phyloP scores from a whole-genome alignment of 2,888 invertebrate genomes.

The Bellardia bayeri region DNA sequence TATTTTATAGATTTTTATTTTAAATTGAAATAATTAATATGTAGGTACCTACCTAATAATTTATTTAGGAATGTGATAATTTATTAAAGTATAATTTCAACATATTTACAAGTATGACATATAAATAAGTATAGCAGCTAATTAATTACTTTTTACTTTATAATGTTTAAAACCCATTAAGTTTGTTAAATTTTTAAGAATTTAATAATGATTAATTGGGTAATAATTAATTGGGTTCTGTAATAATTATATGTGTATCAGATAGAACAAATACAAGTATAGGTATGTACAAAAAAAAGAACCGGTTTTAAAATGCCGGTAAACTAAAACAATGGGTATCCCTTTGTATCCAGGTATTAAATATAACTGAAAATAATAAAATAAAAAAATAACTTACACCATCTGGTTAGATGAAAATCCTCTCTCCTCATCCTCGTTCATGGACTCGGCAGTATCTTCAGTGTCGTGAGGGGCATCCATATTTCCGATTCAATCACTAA shows the following conservation, averaged over 20 bases:
- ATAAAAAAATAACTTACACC: constrained; percentile 65
- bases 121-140: too few species aligned
- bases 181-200: too few species aligned
- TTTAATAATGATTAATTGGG: background rate
- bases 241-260: background rate
- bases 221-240: background rate
- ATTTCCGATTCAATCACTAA: constrained; percentile 37
- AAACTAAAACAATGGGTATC: background rate
- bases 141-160: too few species aligned
- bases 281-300: constrained; percentile 5
- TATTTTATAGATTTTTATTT: too few species aligned
- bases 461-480: constrained; percentile 62
- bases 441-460: constrained; percentile 67
- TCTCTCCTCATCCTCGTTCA: constrained; percentile 71
- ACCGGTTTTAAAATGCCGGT: constrained; percentile 53
- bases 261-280: background rate
- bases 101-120: too few species aligned
- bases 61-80: too few species aligned
- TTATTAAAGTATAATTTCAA: too few species aligned
- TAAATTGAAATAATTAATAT: too few species aligned
- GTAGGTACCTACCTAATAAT: too few species aligned
- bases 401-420: constrained; percentile 69
- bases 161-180: too few species aligned
- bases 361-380: background rate
- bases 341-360: background rate